Evolutionary conservation across 2,113 vertebrate species (phyloP).

Genomic region (Carlito syrichta): DNA sequence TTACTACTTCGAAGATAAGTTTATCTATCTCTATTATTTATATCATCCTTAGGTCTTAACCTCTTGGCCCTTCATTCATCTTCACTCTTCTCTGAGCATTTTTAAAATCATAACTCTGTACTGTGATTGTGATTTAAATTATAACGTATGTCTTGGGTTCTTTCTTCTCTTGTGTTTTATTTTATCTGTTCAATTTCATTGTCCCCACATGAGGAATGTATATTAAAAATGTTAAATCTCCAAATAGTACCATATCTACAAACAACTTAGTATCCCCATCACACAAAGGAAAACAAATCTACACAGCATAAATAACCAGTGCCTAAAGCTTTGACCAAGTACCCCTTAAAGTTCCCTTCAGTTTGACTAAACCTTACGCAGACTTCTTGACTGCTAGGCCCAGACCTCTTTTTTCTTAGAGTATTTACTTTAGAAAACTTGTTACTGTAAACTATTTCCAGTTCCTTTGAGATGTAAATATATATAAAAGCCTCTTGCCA

Average conservation of each 20-base stretch:
- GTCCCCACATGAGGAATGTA: neutral
- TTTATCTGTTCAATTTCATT: neutral
- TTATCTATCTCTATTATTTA: neutral
- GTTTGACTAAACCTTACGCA: neutral
- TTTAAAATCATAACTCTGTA: neutral
- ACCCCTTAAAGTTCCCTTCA: neutral
- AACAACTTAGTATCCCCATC: neutral
- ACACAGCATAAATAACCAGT: neutral
- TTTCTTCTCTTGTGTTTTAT: neutral
- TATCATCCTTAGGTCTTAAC: neutral
- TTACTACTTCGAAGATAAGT: constrained; percentile 4
- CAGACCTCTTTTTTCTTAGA: neutral
- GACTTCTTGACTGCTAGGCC: neutral
- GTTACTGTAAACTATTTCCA: neutral
- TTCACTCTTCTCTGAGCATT: neutral
- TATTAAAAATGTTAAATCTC: neutral
- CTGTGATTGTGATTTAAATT: neutral
- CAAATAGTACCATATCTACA: neutral
- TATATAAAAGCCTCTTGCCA: neutral
- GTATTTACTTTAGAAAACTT: neutral
- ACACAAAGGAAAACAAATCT: neutral
- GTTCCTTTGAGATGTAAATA: neutral
- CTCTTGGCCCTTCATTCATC: neutral
- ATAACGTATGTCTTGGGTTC: neutral
- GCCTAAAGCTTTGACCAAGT: neutral